Evolutionary conservation across 2,797 vertebrate genomes (phyloP), one percentile per base, ranked within the genome.

Genomic region (Graptemys geographica): DNA sequence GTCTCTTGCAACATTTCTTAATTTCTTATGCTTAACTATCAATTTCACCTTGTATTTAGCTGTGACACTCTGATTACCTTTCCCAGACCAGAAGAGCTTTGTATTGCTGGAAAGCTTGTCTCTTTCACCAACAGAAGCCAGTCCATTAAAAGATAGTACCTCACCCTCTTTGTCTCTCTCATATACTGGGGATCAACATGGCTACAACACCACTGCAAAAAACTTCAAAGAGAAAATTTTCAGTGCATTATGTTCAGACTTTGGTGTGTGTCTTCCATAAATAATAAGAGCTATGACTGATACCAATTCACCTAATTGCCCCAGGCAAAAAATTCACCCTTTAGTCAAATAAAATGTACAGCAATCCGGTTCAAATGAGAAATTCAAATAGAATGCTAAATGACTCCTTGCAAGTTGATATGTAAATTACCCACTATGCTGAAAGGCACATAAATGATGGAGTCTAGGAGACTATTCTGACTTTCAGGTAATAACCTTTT

Each of bases 311-410:
- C 96, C 82, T 88, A 94, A 53, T 69, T 93, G 79, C 21, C 72
- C 27, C 81, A 28, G 2, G 0, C 25, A 91, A 37, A 81, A 93
- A 94, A 96, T 85, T 90, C 87, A 84, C 59, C 23, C 79, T 89
- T 96, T 92, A 80, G 79, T 88, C 19, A 90, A 96, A 96, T 11
- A 33, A 96, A 90, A 90, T 37, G 44, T 55, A 28, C 11, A 87
- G 44, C 83, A 95, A 33, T 57, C 44, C 8, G 10, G 57, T 56
- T 94, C 33, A 91, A 51, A 79, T 86, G 81, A 86, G 57, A 84
- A 89, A 81, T 41, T 82, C 80, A 56, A 76, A 87, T 80, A 49
- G 87, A 74, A 84, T 31, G 47, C 44, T 79, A 8, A 49, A 18
- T 56, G 52, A 62, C 87, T 31, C 74, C 19, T 16, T 62, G 88